Evolutionary conservation across 2,113 vertebrate genomes (phyloP).

Genomic region (Todiramphus saurophagus): DNA sequence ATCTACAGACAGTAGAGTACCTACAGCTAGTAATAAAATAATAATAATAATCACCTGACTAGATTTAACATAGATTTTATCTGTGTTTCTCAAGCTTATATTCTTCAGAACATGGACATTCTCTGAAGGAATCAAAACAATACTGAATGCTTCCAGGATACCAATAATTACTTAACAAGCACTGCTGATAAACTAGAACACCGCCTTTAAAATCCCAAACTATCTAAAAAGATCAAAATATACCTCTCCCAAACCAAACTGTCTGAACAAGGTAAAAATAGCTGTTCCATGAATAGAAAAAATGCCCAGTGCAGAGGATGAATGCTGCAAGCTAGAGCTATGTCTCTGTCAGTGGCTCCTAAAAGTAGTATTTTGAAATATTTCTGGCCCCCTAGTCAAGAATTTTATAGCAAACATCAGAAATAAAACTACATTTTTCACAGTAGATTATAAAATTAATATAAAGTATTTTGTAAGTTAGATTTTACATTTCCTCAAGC

Average conservation of each 20-base stretch:
- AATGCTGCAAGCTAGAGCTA: neutral
- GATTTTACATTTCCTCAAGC: neutral
- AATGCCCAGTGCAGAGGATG: neutral
- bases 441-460: neutral
- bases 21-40: neutral
- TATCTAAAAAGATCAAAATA: neutral
- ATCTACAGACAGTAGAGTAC: neutral
- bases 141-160: neutral
- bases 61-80: neutral
- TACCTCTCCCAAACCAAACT: neutral
- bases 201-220: neutral
- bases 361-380: neutral
- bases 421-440: neutral
- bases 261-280: neutral
- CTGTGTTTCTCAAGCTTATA: neutral
- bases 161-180: neutral
- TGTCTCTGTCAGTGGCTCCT: neutral
- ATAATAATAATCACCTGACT: neutral
- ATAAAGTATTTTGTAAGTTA: neutral
- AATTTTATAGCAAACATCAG: neutral
- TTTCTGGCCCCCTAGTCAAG: neutral
- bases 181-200: neutral
- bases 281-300: neutral
- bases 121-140: neutral
- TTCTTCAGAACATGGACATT: fast-evolving